These are phyloP conservation scores for Uria lomvia DNA, from an alignment of 2,113 vertebrate genomes.

Conservation along the genomic window DNA sequence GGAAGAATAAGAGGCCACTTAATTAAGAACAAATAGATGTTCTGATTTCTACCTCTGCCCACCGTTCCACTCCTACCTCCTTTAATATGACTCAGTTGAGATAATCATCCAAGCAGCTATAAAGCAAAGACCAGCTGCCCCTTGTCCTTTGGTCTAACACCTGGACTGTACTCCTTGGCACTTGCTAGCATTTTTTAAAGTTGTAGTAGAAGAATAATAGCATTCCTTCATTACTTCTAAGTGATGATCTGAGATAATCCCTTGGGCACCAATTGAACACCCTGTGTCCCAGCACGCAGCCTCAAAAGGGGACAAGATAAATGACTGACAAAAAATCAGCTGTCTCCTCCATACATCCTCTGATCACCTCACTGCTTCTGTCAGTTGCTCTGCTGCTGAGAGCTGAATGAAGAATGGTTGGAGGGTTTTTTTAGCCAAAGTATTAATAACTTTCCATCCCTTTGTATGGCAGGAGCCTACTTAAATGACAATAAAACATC, in stretches of 20 bases:
- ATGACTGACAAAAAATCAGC: not conserved
- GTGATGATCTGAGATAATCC: not conserved
- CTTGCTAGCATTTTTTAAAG: not conserved
- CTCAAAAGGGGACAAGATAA: constrained; percentile 1
- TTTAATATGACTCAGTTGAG: not conserved
- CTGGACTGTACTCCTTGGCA: not conserved
- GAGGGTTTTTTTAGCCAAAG: not conserved
- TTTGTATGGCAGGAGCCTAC: not conserved
- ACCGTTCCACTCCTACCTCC: not conserved
- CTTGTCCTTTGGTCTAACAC: not conserved
- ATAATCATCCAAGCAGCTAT: not conserved
- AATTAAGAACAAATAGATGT: constrained; percentile 25
- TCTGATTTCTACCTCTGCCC: not conserved
- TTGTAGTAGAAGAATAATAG: not conserved
- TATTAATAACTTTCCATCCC: constrained; percentile 8
- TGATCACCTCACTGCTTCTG: not conserved
- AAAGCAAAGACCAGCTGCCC: constrained; percentile 5
- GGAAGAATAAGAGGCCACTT: not conserved
- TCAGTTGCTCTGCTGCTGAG: not conserved
- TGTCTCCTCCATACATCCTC: not conserved
- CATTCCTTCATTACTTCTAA: not conserved
- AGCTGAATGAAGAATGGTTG: not conserved
- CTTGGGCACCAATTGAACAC: not conserved
- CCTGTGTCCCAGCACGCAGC: not conserved
- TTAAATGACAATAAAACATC: constrained; percentile 40